Evolutionary conservation across 2,888 invertebrate genomes (phyloP), one percentile per base, ranked within the genome.

Genomic region (Meteorus cinctellus): DNA sequence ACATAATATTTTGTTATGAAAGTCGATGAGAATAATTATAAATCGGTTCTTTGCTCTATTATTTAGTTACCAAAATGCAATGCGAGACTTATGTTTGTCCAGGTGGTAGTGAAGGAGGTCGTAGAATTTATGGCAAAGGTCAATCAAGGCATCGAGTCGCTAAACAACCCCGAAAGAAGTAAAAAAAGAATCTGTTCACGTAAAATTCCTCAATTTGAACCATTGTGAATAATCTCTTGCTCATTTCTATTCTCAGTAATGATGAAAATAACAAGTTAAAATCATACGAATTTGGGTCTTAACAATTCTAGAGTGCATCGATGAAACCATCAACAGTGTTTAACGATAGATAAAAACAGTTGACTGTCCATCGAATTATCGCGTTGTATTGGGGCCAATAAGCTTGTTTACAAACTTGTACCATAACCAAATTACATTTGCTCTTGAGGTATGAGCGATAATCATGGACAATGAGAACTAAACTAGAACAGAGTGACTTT

Each of bases 321-420:
- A 83, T 84, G 10, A 90, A 91, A 75, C 92, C 91, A 0, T 91
- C 91, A 0, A 91, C 91, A 67, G 80, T 81, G 14, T 90, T 90
- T 4, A 72, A 67, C 0, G 65, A 59, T 88, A 87, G 14, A 77
- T 80, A 88, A 90, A 1, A 79, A 80, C 36, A 31, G 90, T 91
- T 2, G 81, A 84, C 12, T 95, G 95, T 82, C 94, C 94, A 0
- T 88, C 91, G 0, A 91, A 91, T 1, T 94, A 94, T 85, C 89
- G 91, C 8, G 88, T 93, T 1, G 91, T 90, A 69, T 83, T 92
- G 77, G 92, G 93, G 55, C 83, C 82, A 36, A 81, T 82, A 77
- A 87, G 84, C n/a, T n/a, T 31, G 83, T 84, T 79, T 79, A 82
- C 36, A 86, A 85, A 67, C 80, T 79, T 0, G 78, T 77, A 3